These are phyloP conservation scores for Eulacestoma nigropectus DNA, from an alignment of 2,113 vertebrate genomes.

Conservation along the genomic window DNA sequence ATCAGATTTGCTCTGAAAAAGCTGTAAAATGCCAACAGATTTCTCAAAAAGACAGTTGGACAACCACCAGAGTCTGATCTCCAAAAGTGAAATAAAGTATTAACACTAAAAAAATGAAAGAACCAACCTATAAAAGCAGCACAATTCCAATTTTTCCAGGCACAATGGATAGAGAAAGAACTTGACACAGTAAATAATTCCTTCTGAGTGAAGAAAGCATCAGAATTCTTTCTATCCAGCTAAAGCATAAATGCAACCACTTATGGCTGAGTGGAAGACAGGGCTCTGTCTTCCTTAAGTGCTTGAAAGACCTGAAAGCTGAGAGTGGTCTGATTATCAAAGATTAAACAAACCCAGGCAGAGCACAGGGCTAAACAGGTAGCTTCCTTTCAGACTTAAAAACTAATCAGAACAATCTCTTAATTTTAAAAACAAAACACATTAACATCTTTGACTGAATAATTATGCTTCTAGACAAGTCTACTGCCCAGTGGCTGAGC, in stretches of 20 bases:
- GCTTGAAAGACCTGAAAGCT: not conserved
- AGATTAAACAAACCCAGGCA: not conserved
- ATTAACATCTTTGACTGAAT: not conserved
- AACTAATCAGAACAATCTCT: not conserved
- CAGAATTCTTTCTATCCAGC: not conserved
- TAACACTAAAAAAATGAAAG: not conserved
- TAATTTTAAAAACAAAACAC: not conserved
- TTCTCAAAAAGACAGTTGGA: not conserved
- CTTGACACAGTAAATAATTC: no score
- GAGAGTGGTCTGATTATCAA: not conserved
- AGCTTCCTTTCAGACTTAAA: not conserved
- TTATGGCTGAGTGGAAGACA: not conserved
- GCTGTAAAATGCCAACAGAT: not conserved
- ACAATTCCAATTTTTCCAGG: not conserved
- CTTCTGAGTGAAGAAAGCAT: not conserved
- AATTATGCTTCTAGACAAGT: not conserved
- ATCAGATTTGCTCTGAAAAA: not conserved
- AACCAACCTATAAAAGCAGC: not conserved
- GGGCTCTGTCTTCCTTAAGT: not conserved
- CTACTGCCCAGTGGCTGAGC: rapidly evolving
- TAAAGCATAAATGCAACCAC: not conserved
- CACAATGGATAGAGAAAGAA: not conserved
- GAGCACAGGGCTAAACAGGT: not conserved
- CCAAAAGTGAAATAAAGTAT: not conserved
- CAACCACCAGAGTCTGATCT: not conserved